A percentile compares a stretch with the other conserved stretches of the same genome.
These are phyloP conservation scores for Chlorops oryzae DNA, from an alignment of 1,140 invertebrate species.

Conservation along the genomic window DNA sequence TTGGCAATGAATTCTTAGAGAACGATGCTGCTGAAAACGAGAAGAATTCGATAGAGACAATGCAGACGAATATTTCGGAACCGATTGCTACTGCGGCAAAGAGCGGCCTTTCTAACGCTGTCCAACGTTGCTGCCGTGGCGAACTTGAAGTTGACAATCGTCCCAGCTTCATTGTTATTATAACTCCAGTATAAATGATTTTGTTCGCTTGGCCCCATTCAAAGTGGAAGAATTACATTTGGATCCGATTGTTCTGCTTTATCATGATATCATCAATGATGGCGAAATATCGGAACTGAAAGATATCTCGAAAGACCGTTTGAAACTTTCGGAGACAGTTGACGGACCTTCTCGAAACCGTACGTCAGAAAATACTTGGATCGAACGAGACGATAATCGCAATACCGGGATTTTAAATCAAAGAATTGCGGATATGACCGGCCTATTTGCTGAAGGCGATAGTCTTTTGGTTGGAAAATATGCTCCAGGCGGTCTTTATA, in stretches of 20 bases:
- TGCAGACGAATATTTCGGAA: too few species aligned
- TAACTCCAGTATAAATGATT: slow-evolving; percentile 63
- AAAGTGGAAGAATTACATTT: slow-evolving; percentile 85
- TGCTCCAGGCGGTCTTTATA: slow-evolving; percentile 66
- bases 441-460: slow-evolving; percentile 52
- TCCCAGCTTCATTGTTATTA: slow-evolving; percentile 73
- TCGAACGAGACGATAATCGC: slow-evolving; percentile 73
- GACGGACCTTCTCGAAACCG: slow-evolving; percentile 85
- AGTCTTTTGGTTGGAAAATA: slow-evolving; percentile 61
- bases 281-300: slow-evolving; percentile 84
- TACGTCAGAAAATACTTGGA: slow-evolving; percentile 96
- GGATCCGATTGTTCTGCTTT: slow-evolving; percentile 80
- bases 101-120: slow-evolving; percentile 51
- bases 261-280: slow-evolving; percentile 82
- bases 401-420: slow-evolving; percentile 66
- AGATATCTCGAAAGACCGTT: slow-evolving; percentile 72
- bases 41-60: too few species aligned
- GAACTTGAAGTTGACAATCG: slow-evolving; percentile 54
- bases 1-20: too few species aligned
- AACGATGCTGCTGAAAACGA: too few species aligned
- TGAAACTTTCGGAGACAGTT: slow-evolving; percentile 87
- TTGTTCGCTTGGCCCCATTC: slow-evolving; percentile 73
- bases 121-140: slow-evolving; percentile 85
- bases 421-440: slow-evolving; percentile 72
- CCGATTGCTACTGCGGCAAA: slow-evolving; percentile 17